Conservation (phyloP, 2,113 vertebrate species). For the Dipodomys stephensi region DNA sequence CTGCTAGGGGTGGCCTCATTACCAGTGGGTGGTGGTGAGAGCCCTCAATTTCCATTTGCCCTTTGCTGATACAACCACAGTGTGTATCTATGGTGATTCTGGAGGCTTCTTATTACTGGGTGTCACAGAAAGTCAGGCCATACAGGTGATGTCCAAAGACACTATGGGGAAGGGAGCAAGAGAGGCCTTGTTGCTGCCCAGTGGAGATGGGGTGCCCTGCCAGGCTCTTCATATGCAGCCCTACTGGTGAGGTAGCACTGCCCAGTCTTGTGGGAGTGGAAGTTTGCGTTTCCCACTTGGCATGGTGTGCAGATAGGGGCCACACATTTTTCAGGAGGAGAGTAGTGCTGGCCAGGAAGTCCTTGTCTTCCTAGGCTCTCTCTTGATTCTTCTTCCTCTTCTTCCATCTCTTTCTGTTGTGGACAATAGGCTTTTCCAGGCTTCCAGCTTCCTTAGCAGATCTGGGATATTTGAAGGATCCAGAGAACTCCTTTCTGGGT, state of each 20-base stretch:
- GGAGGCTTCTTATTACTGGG: too few species aligned
- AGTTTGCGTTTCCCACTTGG: not conserved
- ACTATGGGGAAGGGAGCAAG: not conserved
- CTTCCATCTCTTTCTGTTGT: not conserved
- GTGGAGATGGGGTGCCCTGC: not conserved
- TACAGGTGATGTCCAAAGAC: not conserved
- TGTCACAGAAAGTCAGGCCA: not conserved
- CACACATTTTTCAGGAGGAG: not conserved
- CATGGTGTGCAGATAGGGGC: not conserved
- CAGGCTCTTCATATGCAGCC: not conserved
- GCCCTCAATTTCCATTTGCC: not conserved
- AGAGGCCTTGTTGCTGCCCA: not conserved
- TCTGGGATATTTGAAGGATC: not conserved
- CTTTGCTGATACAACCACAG: not conserved
- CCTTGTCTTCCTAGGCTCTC: not conserved
- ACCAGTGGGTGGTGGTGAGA: too few species aligned
- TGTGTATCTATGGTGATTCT: too few species aligned
- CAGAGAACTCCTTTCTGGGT: not conserved
- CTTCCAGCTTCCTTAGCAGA: not conserved
- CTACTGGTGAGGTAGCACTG: too few species aligned
- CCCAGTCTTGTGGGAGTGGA: not conserved
- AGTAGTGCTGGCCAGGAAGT: not conserved
- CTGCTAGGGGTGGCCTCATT: not conserved
- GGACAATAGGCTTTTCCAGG: not conserved
- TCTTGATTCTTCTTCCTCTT: not conserved